Conservation (phyloP, 2,888 invertebrate species). For the Macrophya annulata region DNA sequence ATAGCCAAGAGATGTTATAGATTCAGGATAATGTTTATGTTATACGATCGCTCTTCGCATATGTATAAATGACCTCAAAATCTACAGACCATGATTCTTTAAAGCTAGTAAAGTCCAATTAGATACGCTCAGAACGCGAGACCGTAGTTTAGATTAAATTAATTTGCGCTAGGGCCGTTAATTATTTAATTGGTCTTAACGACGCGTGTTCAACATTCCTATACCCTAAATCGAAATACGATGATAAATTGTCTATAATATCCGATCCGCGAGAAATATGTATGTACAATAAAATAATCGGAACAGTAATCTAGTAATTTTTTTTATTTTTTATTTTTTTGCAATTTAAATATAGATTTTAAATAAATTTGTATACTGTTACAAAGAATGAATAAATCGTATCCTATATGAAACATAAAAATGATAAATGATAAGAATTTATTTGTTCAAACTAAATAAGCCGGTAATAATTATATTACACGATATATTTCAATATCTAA, state of each 20-base stretch:
- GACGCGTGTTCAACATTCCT: constrained; percentile 25
- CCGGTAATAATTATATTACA: neutral
- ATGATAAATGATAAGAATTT: neutral
- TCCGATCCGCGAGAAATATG: neutral
- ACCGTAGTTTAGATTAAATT: constrained; percentile 35
- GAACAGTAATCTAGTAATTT: neutral
- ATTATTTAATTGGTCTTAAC: constrained; percentile 38
- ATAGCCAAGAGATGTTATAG: neutral
- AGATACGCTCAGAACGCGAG: constrained; percentile 28
- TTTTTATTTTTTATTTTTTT: too few relatives aligned
- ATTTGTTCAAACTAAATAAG: neutral
- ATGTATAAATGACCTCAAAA: constrained; percentile 43
- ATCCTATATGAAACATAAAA: neutral
- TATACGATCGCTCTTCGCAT: neutral
- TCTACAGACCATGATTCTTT: constrained; percentile 52
- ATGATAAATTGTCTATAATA: neutral
- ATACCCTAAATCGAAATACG: neutral
- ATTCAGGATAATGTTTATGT: neutral
- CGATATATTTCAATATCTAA: neutral
- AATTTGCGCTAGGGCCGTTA: constrained; percentile 46
- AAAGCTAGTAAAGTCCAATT: constrained; percentile 44
- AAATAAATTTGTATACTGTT: neutral
- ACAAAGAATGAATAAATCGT: neutral
- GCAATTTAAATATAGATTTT: neutral
- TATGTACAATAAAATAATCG: neutral